phyloP scores from a whole-genome alignment of 1,140 invertebrate genomes.

The Anastrepha ludens region DNA sequence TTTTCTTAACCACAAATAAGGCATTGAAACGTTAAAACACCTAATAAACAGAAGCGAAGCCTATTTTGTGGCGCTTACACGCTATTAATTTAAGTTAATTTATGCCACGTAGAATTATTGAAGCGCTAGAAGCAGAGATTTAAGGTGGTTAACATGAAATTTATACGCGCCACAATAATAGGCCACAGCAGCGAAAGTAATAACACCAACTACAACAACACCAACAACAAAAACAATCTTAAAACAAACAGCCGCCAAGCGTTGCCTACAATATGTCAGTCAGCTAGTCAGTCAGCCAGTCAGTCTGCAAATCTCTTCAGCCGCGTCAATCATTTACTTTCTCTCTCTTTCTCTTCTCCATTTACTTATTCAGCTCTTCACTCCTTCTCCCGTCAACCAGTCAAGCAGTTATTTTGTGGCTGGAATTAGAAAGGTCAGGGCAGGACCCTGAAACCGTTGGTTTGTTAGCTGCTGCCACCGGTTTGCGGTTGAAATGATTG shows the following conservation, averaged over 20 bases:
- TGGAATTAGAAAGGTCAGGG: background rate
- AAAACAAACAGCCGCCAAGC: background rate
- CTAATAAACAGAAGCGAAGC: background rate
- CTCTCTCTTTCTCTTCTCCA: background rate
- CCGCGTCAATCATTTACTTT: background rate
- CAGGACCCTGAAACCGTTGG: background rate
- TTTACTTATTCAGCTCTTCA: background rate
- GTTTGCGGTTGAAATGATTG: slow-evolving; percentile 20
- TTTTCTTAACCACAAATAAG: background rate
- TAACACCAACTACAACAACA: background rate
- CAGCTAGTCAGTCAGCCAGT: background rate
- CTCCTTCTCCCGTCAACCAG: background rate
- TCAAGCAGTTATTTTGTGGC: slow-evolving; percentile 14
- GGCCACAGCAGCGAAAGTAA: background rate
- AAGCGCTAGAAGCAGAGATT: background rate
- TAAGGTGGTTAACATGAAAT: slow-evolving; percentile 3
- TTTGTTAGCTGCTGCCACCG: background rate
- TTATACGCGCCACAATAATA: background rate
- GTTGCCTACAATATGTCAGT: slow-evolving; percentile 12
- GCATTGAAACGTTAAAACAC: background rate
- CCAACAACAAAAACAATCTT: background rate
- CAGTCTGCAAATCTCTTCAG: slow-evolving; percentile 4
- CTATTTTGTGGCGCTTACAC: background rate
- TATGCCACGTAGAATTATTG: background rate
- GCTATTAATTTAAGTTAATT: background rate